phyloP scores from a whole-genome alignment of 1,140 invertebrate genomes.

The Heliconius melpomene region DNA sequence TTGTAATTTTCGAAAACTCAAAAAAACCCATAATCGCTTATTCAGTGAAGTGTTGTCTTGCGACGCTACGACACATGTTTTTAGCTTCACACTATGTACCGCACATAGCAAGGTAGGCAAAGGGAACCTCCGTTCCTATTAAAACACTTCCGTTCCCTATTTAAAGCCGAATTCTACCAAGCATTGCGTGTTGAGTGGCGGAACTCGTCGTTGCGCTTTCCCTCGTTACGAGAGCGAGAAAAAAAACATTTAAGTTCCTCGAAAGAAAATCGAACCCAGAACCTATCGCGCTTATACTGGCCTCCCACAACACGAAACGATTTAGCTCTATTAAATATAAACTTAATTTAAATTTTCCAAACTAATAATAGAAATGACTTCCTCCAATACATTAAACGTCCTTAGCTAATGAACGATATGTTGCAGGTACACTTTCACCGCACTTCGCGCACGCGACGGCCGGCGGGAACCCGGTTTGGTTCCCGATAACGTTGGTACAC shows the following conservation, averaged over 20 bases:
- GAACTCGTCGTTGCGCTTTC: neutral
- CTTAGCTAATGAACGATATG: conserved; percentile 41
- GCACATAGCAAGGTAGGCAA: neutral
- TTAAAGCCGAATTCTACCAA: neutral
- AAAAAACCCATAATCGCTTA: too few species aligned
- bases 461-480: conserved; percentile 65
- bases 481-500: conserved; percentile 63
- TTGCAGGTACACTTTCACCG: conserved; percentile 59
- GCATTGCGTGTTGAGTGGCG: neutral
- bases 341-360: neutral
- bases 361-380: conserved; percentile 32
- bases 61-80: too few species aligned
- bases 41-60: too few species aligned
- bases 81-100: neutral
- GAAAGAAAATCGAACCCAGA: neutral
- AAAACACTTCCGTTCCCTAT: neutral
- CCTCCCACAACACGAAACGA: too few species aligned
- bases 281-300: neutral
- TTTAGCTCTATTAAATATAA: neutral
- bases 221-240: neutral
- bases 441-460: conserved; percentile 52
- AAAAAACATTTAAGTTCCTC: neutral
- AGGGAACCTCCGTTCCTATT: neutral
- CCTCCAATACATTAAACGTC: conserved; percentile 34
- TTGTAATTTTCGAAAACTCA: too few species aligned